Conservation (phyloP, 2,113 vertebrate genomes). For the Cnemophilus loriae region DNA sequence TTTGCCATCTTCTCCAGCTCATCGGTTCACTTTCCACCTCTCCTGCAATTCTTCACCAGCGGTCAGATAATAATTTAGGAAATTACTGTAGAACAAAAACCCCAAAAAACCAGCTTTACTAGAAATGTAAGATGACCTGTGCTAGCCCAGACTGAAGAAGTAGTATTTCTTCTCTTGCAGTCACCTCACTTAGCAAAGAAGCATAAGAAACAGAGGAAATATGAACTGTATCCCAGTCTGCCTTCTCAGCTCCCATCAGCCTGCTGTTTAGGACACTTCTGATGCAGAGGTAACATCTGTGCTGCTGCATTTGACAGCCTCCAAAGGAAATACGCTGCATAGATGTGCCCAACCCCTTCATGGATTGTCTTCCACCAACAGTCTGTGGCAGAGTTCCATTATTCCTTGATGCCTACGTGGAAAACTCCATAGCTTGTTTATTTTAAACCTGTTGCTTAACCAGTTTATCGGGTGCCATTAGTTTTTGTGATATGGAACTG, state of each 20-base stretch:
- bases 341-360: neutral
- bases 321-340: neutral
- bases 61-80: neutral
- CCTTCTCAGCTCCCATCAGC: neutral
- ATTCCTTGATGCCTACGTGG: neutral
- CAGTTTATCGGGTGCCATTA: neutral
- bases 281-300: neutral
- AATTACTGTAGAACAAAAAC: neutral
- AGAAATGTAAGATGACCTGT: neutral
- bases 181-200: neutral
- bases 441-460: conserved; percentile 19
- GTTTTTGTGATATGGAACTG: neutral
- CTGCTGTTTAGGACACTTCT: neutral
- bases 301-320: neutral
- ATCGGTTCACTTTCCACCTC: neutral
- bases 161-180: neutral
- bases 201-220: neutral
- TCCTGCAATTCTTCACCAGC: neutral
- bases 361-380: neutral
- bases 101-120: neutral
- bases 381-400: neutral
- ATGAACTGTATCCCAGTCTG: neutral
- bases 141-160: neutral
- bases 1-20: neutral
- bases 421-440: neutral